Evolutionary conservation across 2,888 invertebrate species (phyloP).

Genomic region (Cristatella mucedo): DNA sequence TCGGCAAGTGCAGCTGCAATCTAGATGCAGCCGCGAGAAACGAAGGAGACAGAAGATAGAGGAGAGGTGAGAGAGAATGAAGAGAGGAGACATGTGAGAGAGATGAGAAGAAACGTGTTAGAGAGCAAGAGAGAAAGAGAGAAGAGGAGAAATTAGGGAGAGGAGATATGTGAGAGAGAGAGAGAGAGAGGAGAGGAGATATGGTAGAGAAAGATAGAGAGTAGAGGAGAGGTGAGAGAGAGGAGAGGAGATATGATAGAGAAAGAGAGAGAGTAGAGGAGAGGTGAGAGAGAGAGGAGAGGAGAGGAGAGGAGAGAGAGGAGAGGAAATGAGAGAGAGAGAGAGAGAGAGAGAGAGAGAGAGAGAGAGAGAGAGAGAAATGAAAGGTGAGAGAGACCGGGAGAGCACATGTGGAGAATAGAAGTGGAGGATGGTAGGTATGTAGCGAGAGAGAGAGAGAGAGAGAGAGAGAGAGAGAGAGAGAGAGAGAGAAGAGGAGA

Average conservation of each 20-base stretch:
- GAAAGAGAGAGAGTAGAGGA: background rate
- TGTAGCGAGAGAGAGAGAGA: background rate
- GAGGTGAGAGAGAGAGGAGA: background rate
- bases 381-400: background rate
- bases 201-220: background rate
- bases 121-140: background rate
- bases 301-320: background rate
- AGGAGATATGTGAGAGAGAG: background rate
- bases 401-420: background rate
- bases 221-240: background rate
- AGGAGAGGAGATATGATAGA: background rate
- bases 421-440: background rate
- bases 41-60: too few relatives aligned
- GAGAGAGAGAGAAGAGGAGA: background rate
- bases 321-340: background rate
- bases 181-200: background rate
- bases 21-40: too few relatives aligned
- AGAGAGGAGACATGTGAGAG: too few relatives aligned
- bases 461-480: conserved; percentile 1
- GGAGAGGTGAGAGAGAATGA: too few relatives aligned
- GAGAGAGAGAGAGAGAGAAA: too few relatives aligned
- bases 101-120: background rate
- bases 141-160: background rate
- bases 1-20: too few relatives aligned
- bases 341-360: background rate